Evolutionary conservation across 2,797 vertebrate species (phyloP).

Genomic region (Echeneis naucrates): DNA sequence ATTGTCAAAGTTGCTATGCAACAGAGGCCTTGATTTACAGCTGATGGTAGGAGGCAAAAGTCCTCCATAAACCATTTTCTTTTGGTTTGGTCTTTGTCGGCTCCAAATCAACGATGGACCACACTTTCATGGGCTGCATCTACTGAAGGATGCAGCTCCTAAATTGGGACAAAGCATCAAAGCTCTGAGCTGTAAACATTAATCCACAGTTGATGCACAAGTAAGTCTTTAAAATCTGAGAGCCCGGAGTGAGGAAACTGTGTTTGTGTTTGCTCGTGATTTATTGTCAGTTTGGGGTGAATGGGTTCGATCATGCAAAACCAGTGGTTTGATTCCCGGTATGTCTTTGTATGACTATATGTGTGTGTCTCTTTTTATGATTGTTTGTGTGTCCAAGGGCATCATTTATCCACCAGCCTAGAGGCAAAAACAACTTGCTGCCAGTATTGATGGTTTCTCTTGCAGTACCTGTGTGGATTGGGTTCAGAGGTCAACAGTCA

Average conservation of each 20-base stretch:
- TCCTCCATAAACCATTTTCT: no score
- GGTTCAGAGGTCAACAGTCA: slow-evolving; percentile 82
- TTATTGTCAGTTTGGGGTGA: background rate
- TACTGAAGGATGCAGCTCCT: no score
- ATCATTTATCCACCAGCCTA: slow-evolving; percentile 82
- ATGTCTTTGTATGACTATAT: slow-evolving; percentile 18
- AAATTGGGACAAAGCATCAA: no score
- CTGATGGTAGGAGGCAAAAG: no score
- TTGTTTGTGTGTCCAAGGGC: slow-evolving; percentile 68
- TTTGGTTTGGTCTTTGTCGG: no score
- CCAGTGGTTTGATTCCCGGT: background rate
- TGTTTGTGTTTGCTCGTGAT: background rate
- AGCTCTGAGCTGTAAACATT: background rate
- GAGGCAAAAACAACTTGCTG: slow-evolving; percentile 83
- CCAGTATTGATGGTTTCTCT: slow-evolving; percentile 82
- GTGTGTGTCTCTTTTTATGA: slow-evolving; percentile 38
- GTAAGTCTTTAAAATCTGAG: background rate
- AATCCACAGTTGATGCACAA: background rate
- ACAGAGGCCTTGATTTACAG: no score
- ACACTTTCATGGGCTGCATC: no score
- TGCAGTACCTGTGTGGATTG: slow-evolving; percentile 81
- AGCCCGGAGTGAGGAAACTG: background rate
- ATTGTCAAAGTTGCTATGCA: no score
- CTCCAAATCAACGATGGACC: no score
- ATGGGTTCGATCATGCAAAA: slow-evolving; percentile 14